These are phyloP conservation scores for Dinoponera quadriceps DNA, from an alignment of 1,140 invertebrate genomes.

Conservation along the genomic window DNA sequence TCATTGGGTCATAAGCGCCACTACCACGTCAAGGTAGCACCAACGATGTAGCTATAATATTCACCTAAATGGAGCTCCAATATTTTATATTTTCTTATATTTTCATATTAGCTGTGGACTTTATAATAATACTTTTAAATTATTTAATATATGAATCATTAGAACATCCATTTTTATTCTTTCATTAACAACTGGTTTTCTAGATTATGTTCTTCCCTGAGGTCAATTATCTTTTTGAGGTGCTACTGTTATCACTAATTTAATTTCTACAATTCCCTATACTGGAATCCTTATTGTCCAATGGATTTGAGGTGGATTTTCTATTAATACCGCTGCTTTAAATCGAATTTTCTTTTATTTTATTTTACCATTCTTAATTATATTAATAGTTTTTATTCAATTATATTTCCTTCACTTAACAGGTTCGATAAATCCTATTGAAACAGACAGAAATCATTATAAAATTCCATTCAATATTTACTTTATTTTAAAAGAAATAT, in stretches of 20 bases:
- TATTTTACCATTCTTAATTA: constrained; percentile 89
- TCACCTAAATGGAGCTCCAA: constrained; percentile 86
- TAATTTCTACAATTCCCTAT: constrained; percentile 89
- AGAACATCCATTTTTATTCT: constrained; percentile 87
- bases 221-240: constrained; percentile 91
- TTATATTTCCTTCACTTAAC: constrained; percentile 88
- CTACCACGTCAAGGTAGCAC: no score
- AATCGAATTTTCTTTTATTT: constrained; percentile 91
- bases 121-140: constrained; percentile 87
- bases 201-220: constrained; percentile 90
- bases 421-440: constrained; percentile 88
- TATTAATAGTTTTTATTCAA: constrained; percentile 87
- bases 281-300: constrained; percentile 87
- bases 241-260: constrained; percentile 90
- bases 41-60: no score
- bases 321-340: constrained; percentile 89
- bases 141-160: constrained; percentile 85
- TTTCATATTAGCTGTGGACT: constrained; percentile 87
- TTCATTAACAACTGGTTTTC: constrained; percentile 88
- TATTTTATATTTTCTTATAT: constrained; percentile 87
- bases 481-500: constrained; percentile 87
- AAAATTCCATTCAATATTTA: constrained; percentile 88
- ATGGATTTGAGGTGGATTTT: constrained; percentile 90
- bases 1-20: no score
- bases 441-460: constrained; percentile 87